phyloP scores from a whole-genome alignment of 2,113 vertebrate species.

The Myotis davidii region DNA sequence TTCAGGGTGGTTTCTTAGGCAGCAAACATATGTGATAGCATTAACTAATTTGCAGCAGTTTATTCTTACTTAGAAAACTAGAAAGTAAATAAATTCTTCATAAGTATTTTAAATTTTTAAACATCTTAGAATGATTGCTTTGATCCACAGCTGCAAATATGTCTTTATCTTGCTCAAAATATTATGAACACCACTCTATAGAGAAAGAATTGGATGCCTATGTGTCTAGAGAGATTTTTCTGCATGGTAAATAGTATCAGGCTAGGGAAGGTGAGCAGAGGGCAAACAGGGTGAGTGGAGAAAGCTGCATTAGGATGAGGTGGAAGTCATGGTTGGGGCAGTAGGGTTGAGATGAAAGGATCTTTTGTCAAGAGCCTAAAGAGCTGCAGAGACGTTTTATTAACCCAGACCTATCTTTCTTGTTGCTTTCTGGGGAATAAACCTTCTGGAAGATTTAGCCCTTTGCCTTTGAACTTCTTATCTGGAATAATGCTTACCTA shows the following conservation, averaged over 20 bases:
- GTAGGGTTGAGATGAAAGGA: neutral
- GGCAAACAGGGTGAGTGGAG: neutral
- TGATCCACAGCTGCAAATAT: constrained; percentile 11
- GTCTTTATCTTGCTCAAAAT: constrained; percentile 24
- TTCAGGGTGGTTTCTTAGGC: neutral
- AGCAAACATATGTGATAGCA: neutral
- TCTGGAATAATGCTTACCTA: neutral
- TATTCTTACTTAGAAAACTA: neutral
- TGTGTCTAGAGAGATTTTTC: neutral
- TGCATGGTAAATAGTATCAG: neutral
- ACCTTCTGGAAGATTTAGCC: neutral
- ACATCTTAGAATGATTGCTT: neutral
- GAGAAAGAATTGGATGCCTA: neutral
- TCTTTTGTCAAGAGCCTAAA: neutral
- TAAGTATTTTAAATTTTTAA: neutral
- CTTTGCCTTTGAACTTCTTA: neutral
- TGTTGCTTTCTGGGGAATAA: neutral
- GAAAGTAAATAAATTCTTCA: constrained; percentile 5
- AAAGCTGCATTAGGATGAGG: neutral
- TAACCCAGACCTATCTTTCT: neutral
- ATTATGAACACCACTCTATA: neutral
- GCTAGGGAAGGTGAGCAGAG: neutral
- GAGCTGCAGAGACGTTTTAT: neutral
- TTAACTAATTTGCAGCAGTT: neutral
- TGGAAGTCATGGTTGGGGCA: neutral